Percentiles rank a stretch among this genome's conserved stretches.
Conservation (phyloP, 2,888 invertebrate species). For the Corbicula japonica region DNA sequence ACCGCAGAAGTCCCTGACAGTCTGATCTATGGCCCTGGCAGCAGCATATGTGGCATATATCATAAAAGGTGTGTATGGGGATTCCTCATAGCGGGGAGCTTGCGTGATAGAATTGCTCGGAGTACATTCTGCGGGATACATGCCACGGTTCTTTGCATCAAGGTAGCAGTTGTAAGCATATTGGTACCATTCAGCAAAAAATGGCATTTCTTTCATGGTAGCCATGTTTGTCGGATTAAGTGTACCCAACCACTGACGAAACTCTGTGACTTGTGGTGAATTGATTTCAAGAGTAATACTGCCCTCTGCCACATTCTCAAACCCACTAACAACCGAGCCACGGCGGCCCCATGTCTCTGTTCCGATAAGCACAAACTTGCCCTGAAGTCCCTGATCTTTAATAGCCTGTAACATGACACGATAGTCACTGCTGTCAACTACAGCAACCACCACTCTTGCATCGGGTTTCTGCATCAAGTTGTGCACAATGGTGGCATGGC, state of each 20-base stretch:
- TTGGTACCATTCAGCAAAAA: slow-evolving; percentile 80
- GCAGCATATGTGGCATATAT: slow-evolving; percentile 82
- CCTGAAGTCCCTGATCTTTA: slow-evolving; percentile 48
- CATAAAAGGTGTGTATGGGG: slow-evolving; percentile 67
- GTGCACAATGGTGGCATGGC: slow-evolving; percentile 58
- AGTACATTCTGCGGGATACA: slow-evolving; percentile 66
- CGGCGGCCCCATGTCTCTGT: slow-evolving; percentile 73
- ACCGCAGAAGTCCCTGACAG: slow-evolving; percentile 79
- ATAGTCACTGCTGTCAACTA: slow-evolving; percentile 59
- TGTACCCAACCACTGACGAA: slow-evolving; percentile 67
- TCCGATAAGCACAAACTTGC: slow-evolving; percentile 75
- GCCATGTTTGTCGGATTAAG: slow-evolving; percentile 49
- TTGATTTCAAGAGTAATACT: slow-evolving; percentile 72
- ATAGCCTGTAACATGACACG: slow-evolving; percentile 67
- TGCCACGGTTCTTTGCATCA: slow-evolving; percentile 64
- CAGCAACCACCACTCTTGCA: slow-evolving; percentile 75
- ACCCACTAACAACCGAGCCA: slow-evolving; percentile 54
- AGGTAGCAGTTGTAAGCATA: slow-evolving; percentile 77
- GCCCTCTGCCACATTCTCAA: slow-evolving; percentile 72
- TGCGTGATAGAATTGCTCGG: slow-evolving; percentile 47
- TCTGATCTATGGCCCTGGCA: slow-evolving; percentile 82
- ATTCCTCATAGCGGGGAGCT: slow-evolving; percentile 55
- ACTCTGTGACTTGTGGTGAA: slow-evolving; percentile 48
- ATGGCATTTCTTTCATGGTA: slow-evolving; percentile 65
- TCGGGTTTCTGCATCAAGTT: slow-evolving; percentile 66